Base-by-base conservation (phyloP, 2,888 invertebrate species). In the Troglohyphantes excavatus region DNA sequence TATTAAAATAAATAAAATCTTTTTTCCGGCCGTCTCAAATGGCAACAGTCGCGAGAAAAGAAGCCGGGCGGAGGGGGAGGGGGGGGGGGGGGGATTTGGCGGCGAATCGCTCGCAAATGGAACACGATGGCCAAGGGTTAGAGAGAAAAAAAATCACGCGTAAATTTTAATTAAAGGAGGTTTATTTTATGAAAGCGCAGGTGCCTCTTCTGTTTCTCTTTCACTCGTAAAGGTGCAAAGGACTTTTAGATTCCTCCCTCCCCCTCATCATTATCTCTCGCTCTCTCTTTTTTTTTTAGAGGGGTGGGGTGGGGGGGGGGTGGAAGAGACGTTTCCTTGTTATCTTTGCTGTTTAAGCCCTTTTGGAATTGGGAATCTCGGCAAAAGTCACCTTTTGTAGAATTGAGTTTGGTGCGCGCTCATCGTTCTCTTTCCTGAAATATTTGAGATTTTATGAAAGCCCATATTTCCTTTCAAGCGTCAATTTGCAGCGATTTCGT, bases 81-180 rank as follows among this genome's bases (percentile, higher is more conserved):
- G 7, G 39, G 43, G 68, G 13, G 17, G 59, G 39, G 29, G 33
- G 39, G 27, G 33, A 39, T 39, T 65, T 13, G 61, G 26, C 63
- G 72, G 13, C 11, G 63, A 73, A 82, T 23, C 13, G 59, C 61
- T 63, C 53, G 59, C 23, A 59, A 27, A 21, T 75, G 9, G 17
- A 53, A 11, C 26, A n/a, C n/a, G n/a, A 17, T 13, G n/a, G n/a
- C n/a, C n/a, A n/a, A n/a, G n/a, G 6, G 11, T 29, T 27, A 46
- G 19, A 0, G 23, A 61, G 70, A 39, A 29, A 83, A 84, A 84
- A 53, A 29, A 33, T 17, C 73, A 84, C 43, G 29, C 84, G 73
- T 84, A 75, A 84, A 84, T 84, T 85, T 85, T 85, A 85, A 85
- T 85, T 85, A 85, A 76, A 85, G 85, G 29, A 76, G 29, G 85